Base-by-base conservation (phyloP, 2,888 invertebrate genomes). In the Leuctra nigra region DNA sequence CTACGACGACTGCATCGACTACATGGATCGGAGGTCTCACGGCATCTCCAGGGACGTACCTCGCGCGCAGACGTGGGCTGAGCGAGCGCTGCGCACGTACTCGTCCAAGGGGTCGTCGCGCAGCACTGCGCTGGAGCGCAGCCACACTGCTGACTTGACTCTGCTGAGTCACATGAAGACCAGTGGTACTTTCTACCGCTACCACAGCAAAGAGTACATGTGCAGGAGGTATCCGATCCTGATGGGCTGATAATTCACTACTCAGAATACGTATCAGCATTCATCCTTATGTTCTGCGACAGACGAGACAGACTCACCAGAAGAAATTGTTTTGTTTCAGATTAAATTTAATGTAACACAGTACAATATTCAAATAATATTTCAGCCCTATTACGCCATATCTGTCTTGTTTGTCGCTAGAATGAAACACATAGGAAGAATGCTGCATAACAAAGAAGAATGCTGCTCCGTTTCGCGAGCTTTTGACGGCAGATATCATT, bases 1-100 rank as follows among this genome's bases (percentile, higher is more conserved):
- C 71, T 91, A 91, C 73, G 83, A 90, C 69, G 90, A 91, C 69
- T 84, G 88, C 59, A 87, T 91, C 71, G 83, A 85, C 68, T 91
- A 86, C 74, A 72, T 91, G 73, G 86, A 91, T 71, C 82, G 84
- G 68, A 80, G 87, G 65, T 81, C 84, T 72, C 77, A 77, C 63
- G 91, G 91, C 0, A 61, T 73, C 22, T 57, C 70, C 59, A 79
- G 84, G 50, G 90, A 90, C 64, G 77, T 79, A 59, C 91, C 91
- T 1, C 77, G 83, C 55, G 82, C 91, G 14, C 87, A 91, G 73
- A 90, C 89, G 25, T 91, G 91, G 91, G 86, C 85, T 50, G 91
- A 91, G 71, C 80, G 91, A 55, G 84, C 83, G 38, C 77, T 90
- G 59, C 78, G 90, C 63, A 85, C 86, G 9, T 87, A 84, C 73